These are phyloP conservation scores for Seriola dumerili DNA, from an alignment of 2,113 vertebrate species.

Conservation along the genomic window DNA sequence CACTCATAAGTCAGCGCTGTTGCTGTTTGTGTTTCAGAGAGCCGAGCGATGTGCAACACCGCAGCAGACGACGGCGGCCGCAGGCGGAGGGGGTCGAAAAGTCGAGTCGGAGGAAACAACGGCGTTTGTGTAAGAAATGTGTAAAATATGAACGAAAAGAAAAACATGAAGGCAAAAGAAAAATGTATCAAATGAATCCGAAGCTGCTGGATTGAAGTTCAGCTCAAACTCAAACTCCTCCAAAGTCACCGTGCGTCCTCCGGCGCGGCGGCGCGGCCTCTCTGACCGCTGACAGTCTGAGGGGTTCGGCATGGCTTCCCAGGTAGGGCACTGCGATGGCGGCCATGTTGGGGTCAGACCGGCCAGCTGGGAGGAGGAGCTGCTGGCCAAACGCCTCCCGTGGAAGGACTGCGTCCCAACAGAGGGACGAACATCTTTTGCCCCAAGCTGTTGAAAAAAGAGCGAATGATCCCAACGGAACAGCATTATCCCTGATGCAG, in stretches of 20 bases:
- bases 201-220: too few species aligned
- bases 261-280: neutral
- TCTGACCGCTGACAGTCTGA: constrained; percentile 32
- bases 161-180: neutral
- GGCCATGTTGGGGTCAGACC: neutral
- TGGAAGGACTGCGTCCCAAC: too few species aligned
- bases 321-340: constrained; percentile 55
- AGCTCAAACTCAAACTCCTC: neutral
- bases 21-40: constrained; percentile 14
- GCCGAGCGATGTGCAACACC: neutral
- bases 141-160: too few species aligned
- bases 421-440: neutral
- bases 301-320: constrained; percentile 65
- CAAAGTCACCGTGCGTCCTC: neutral
- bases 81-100: constrained; percentile 40
- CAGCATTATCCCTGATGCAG: too few species aligned
- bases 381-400: neutral
- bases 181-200: too few species aligned
- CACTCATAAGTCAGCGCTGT: constrained; percentile 36
- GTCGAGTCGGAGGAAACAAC: neutral
- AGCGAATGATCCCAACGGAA: too few species aligned
- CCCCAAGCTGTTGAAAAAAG: too few species aligned
- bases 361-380: constrained; percentile 34
- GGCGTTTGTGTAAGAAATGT: neutral
- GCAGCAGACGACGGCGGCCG: constrained; percentile 34